Evolutionary conservation across 2,113 vertebrate genomes (phyloP), one percentile per base, ranked within the genome.

Genomic region (Rhinopithecus roxellana): DNA sequence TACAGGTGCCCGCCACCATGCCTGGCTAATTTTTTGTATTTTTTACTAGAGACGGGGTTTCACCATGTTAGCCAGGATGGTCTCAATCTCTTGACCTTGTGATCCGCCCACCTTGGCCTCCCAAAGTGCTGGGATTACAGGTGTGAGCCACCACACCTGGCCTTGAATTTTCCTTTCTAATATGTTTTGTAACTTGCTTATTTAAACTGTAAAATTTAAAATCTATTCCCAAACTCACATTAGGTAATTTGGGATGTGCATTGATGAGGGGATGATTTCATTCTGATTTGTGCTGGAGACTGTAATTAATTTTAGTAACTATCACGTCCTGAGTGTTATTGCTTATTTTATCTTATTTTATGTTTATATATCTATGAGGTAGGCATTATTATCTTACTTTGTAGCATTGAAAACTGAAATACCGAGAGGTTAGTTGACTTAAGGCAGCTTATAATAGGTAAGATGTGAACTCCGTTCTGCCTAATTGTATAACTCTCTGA

Each of bases 381-480:
- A 75, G 74, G 61, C 48, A 55, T 91, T 93, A 90, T 74, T 84
- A 38, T 52, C 48, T 83, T 27, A 61, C 23, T 93, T 75, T 81
- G 94, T 45, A 84, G n/a, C 40, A 80, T 9, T 96, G 78, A 57
- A 94, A 85, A 93, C 80, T 25, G 45, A 89, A 75, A 78, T 72
- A 78, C 25, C 32, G 87, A 89, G 43, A 93, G 64, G 25, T 84
- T 90, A 48, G 96, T 89, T 94, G 40, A 94, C 48, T 52, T 80
- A 27, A 67, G 18, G 30, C 7, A n/a, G 23, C 69, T 80, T 75
- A 48, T 81, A 55, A 64, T 72, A 27, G 38, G 6, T 77, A 75
- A 77, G 45, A n/a, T 88, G 77, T 97, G 35, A 61, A 80, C 90
- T 89, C 20, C 23, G 8, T 12, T 67, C 35, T 88, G 45, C 45